A percentile compares a stretch with the other conserved stretches of the same genome.
These are phyloP conservation scores for Catostomus latipinnis DNA, from an alignment of 2,797 vertebrate species.

Conservation along the genomic window DNA sequence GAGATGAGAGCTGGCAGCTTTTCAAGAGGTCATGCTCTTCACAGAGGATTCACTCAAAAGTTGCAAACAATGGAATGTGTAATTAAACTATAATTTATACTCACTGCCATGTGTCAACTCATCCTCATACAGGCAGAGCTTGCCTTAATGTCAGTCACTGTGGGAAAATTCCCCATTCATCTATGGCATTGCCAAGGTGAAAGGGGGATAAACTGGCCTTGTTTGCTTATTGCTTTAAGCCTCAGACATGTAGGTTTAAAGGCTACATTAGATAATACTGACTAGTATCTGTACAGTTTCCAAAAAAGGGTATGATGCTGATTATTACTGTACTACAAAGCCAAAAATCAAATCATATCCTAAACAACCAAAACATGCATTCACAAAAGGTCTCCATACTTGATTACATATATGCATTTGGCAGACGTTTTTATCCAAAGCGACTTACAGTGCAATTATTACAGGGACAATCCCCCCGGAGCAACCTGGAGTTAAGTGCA, in stretches of 20 bases:
- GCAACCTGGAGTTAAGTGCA: too few relatives aligned
- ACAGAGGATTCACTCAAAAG: conserved; percentile 34
- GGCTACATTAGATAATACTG: not conserved
- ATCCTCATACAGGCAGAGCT: conserved; percentile 7
- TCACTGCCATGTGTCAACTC: conserved; percentile 12
- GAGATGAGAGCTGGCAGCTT: conserved; percentile 26
- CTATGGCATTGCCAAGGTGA: too few relatives aligned
- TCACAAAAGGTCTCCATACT: not conserved
- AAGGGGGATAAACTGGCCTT: not conserved
- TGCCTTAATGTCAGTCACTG: too few relatives aligned
- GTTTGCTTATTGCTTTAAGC: not conserved
- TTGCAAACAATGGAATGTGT: conserved; percentile 12
- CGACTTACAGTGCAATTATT: too few relatives aligned
- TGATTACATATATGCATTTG: not conserved
- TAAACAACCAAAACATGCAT: too few relatives aligned
- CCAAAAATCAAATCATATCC: too few relatives aligned
- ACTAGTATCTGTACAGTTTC: not conserved
- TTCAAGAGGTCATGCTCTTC: conserved; percentile 45
- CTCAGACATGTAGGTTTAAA: not conserved
- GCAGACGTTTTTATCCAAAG: too few relatives aligned
- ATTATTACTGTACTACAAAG: too few relatives aligned
- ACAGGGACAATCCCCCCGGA: too few relatives aligned
- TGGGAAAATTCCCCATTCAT: not conserved
- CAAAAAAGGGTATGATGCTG: too few relatives aligned
- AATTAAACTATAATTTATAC: conserved; percentile 49